A percentile compares a stretch with the other conserved stretches of the same genome.
These are phyloP conservation scores for Axis porcinus DNA, from an alignment of 2,113 vertebrate genomes.

Conservation along the genomic window DNA sequence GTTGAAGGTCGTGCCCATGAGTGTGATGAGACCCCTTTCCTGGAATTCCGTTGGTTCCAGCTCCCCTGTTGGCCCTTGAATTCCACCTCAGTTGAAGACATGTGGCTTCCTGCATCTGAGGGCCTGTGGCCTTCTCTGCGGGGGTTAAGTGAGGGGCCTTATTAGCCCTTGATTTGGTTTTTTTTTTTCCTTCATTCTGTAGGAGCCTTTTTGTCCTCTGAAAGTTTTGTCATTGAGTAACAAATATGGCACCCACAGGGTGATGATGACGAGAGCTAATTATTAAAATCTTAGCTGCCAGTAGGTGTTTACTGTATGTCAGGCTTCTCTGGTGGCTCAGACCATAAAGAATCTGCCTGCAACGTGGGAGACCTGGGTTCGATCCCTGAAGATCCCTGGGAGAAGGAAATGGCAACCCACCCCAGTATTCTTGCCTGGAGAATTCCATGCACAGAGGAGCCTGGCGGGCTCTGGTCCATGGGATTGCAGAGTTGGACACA, in stretches of 20 bases:
- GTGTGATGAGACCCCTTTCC: background rate
- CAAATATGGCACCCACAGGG: background rate
- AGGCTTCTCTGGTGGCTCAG: background rate
- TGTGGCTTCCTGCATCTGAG: background rate
- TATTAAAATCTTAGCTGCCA: background rate
- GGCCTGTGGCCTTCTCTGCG: background rate
- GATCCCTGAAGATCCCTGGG: background rate
- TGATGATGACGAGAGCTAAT: background rate
- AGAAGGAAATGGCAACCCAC: background rate
- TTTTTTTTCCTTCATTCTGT: background rate
- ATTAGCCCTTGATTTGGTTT: background rate
- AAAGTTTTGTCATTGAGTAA: background rate
- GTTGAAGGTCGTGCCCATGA: background rate
- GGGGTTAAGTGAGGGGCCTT: background rate
- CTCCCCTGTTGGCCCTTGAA: background rate
- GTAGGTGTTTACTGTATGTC: background rate
- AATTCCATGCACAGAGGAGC: background rate
- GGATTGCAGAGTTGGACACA: background rate
- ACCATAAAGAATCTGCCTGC: background rate
- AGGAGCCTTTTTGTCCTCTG: background rate
- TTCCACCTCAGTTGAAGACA: background rate
- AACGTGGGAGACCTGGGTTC: background rate
- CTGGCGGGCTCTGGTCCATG: background rate
- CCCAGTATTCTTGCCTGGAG: background rate
- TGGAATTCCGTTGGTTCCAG: background rate